phyloP scores from a whole-genome alignment of 2,113 vertebrate species.

The Tetrax tetrax region DNA sequence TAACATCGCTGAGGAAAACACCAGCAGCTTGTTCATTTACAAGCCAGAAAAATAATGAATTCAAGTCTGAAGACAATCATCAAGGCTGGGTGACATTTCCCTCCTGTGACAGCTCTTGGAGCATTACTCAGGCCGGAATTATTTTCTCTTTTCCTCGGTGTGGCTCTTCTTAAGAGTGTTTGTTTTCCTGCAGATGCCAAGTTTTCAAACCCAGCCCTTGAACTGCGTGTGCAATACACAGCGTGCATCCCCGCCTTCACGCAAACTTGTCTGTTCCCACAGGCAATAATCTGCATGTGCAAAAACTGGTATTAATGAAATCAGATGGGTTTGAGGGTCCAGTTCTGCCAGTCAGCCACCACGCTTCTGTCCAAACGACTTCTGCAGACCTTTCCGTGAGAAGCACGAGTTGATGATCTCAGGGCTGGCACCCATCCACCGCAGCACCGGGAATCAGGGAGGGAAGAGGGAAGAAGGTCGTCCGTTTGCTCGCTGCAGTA shows the following conservation, averaged over 20 bases:
- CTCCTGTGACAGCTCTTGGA: neutral
- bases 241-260: neutral
- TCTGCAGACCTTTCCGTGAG: neutral
- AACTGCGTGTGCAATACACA: accelerated
- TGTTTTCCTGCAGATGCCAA: neutral
- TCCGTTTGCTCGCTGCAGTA: too few species aligned
- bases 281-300: neutral
- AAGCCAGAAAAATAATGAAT: neutral
- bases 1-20: neutral
- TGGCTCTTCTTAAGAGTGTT: neutral
- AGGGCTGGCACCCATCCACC: too few species aligned
- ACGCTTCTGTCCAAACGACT: neutral
- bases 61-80: neutral
- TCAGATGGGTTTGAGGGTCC: neutral
- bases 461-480: neutral
- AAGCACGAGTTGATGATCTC: neutral
- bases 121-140: neutral
- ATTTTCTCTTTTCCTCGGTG: neutral
- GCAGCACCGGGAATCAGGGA: neutral
- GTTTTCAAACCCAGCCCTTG: neutral
- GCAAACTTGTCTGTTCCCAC: neutral
- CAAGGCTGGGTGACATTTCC: neutral
- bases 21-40: neutral
- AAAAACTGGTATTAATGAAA: neutral
- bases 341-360: neutral